phyloP scores from a whole-genome alignment of 2,113 vertebrate genomes.

The Arizona elegans region DNA sequence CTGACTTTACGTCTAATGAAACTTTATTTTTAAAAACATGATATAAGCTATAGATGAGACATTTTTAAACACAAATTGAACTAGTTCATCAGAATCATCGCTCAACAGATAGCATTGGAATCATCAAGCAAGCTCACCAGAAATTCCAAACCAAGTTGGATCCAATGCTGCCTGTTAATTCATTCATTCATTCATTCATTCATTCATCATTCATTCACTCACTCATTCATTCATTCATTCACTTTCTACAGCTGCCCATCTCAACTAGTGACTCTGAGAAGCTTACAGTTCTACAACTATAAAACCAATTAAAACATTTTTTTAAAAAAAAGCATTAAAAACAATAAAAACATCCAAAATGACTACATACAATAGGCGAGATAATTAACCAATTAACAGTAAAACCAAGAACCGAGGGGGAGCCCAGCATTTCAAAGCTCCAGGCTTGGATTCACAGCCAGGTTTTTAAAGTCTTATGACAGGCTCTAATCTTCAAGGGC shows the following conservation, averaged over 20 bases:
- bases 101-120: background rate
- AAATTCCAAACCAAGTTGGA: background rate
- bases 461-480: background rate
- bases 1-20: background rate
- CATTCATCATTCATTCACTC: no score
- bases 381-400: background rate
- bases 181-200: no score
- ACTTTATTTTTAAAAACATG: no score
- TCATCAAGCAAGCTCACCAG: background rate
- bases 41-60: no score
- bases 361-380: background rate
- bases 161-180: background rate
- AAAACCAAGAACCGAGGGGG: background rate
- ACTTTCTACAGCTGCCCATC: background rate
- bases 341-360: background rate
- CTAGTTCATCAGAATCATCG: background rate
- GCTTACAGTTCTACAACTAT: background rate
- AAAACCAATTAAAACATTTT: background rate
- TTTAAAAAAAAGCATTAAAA: background rate
- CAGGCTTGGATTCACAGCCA: background rate
- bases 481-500: background rate
- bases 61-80: background rate
- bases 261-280: background rate
- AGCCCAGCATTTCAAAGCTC: background rate
- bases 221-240: background rate